These are phyloP conservation scores for Chrysocyon brachyurus DNA, from an alignment of 2,797 vertebrate species.

Conservation along the genomic window DNA sequence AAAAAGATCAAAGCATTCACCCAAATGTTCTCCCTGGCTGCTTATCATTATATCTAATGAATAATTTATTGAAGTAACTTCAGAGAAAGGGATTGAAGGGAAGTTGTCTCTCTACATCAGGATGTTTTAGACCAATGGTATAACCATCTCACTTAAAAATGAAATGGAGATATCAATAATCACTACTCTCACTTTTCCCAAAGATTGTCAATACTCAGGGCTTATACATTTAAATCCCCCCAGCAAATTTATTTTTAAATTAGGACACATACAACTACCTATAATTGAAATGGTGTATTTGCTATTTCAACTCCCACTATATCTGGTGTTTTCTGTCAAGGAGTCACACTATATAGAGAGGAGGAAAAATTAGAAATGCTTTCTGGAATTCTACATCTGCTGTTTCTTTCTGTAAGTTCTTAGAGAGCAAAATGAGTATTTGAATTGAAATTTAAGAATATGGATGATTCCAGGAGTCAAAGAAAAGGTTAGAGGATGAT, in stretches of 20 bases:
- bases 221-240: neutral
- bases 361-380: neutral
- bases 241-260: constrained; percentile 17
- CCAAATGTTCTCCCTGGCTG: neutral
- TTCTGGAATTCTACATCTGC: neutral
- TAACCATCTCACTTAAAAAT: neutral
- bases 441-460: neutral
- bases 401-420: neutral
- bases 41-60: neutral
- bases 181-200: neutral
- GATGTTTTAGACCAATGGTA: neutral
- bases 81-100: neutral
- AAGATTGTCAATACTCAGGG: neutral
- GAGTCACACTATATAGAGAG: neutral
- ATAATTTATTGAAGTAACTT: neutral
- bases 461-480: neutral
- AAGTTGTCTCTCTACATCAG: neutral
- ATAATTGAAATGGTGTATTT: neutral
- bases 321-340: neutral
- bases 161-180: constrained; percentile 16
- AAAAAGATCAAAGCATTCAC: neutral
- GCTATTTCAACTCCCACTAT: neutral
- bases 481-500: neutral
- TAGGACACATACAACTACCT: neutral
- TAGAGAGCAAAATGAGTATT: neutral